Base-by-base conservation (phyloP, 2,888 invertebrate genomes). In the Eupelmus urozonus region DNA sequence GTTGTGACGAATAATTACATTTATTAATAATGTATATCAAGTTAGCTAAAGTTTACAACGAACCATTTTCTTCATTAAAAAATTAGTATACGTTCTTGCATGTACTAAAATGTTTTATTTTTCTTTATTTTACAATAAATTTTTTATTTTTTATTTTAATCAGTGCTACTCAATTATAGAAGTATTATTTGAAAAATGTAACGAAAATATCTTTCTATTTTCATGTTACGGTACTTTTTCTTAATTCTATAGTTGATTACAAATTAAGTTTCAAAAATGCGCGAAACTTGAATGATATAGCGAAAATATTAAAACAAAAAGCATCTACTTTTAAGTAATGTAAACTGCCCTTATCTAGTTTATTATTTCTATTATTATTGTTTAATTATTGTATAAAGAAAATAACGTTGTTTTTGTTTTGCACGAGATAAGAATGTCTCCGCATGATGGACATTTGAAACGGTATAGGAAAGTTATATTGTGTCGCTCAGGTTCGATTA, bases 371-470 rank as follows among this genome's bases (percentile, higher is more conserved):
- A 51, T 67, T 70, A 74, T 65, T 73, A 72, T 69, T 75, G 75
- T 78, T 80, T 75, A 75, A 66, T 75, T 67, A 76, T 73, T 80
- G 67, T 80, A 78, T 80, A 80, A 72, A 80, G 42, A 66, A 65
- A 60, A 42, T 76, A 76, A 65, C 40, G 72, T 78, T 78, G 78
- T 78, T 80, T 80, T 80, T 75, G 78, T 80, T 78, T 72, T 72
- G 27, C 65, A 42, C 63, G 59, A 51, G 40, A 63, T 49, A 49
- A 69, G 55, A 80, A 72, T 72, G 51, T 78, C 51, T 69, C 57
- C 53, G 72, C 42, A 71, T 71, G 18, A 80, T 73, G 60, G 29
- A 69, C 60, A 45, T 18, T 69, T 79, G 11, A 69, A 63, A 66
- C 40, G 78, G 66, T 69, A 63, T 75, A 76, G 75, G 25, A 77